A percentile compares a stretch with the other conserved stretches of the same genome.
Evolutionary conservation across 1,140 invertebrate genomes (phyloP).

Genomic region (Choristoneura fumiferana): DNA sequence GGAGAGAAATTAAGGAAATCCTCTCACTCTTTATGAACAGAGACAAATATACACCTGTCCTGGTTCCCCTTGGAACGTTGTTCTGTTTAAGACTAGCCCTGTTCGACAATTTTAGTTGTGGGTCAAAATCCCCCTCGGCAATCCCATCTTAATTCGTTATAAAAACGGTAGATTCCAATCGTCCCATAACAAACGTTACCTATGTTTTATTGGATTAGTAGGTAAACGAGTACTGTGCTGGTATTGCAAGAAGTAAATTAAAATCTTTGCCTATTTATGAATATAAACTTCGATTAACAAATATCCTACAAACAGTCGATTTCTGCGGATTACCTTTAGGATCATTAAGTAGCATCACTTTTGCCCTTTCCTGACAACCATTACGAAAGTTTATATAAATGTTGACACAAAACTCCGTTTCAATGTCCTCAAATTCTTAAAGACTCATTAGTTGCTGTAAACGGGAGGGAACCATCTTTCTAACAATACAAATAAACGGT

Average conservation of each 20-base stretch:
- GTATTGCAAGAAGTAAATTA: too few relatives aligned
- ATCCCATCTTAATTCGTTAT: slow-evolving; percentile 3
- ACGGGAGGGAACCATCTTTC: slow-evolving; percentile 44
- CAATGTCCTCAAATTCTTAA: slow-evolving; percentile 41
- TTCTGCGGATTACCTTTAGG: neutral
- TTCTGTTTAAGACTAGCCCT: slow-evolving; percentile 1
- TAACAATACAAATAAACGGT: slow-evolving; percentile 63
- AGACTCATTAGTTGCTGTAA: slow-evolving; percentile 50
- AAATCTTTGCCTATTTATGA: too few relatives aligned
- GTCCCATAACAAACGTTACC: too few relatives aligned
- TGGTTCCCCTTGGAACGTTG: slow-evolving; percentile 14
- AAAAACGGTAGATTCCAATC: neutral
- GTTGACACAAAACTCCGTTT: slow-evolving; percentile 30
- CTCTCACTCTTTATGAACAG: slow-evolving; percentile 30
- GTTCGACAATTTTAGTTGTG: neutral
- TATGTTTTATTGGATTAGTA: too few relatives aligned
- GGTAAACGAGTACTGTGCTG: too few relatives aligned
- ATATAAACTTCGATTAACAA: too few relatives aligned
- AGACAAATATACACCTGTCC: slow-evolving; percentile 23
- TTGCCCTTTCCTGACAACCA: slow-evolving; percentile 11
- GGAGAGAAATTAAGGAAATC: slow-evolving; percentile 47
- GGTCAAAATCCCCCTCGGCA: neutral
- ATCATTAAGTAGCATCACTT: slow-evolving; percentile 9
- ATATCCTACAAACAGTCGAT: too few relatives aligned
- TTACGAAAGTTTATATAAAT: slow-evolving; percentile 24